Evolutionary conservation across 2,888 invertebrate genomes (phyloP).

Genomic region (Galerucella nymphaeae): DNA sequence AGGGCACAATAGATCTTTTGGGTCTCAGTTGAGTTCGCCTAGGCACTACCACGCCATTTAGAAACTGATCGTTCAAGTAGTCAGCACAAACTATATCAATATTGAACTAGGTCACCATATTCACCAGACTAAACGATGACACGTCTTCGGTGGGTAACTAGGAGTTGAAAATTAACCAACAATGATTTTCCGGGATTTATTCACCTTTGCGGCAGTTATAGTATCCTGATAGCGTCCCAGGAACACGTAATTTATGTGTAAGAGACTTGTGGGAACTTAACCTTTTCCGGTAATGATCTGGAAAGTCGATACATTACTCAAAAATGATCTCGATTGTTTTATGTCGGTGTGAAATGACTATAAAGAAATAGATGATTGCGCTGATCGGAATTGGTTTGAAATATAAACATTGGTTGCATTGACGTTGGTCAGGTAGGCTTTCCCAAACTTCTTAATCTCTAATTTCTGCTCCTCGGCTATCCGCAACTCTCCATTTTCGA

Average conservation of each 20-base stretch:
- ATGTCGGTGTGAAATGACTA: constrained; percentile 11
- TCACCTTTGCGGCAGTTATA: constrained; percentile 41
- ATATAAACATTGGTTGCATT: background rate
- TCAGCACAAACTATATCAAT: no score
- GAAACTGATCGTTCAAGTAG: no score
- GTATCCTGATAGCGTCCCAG: constrained; percentile 41
- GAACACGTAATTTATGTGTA: constrained; percentile 33
- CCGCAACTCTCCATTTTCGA: constrained; percentile 14
- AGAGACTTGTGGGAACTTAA: constrained; percentile 18
- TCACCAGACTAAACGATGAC: constrained; percentile 3
- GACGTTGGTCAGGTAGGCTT: background rate
- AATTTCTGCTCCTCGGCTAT: constrained; percentile 4
- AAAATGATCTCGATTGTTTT: constrained; percentile 20
- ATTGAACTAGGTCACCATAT: background rate
- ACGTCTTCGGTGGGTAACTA: constrained; percentile 30
- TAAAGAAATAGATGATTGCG: background rate
- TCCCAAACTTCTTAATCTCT: constrained; percentile 16
- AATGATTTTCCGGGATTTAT: constrained; percentile 41
- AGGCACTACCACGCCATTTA: no score
- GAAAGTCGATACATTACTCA: constrained; percentile 40
- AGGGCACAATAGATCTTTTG: no score
- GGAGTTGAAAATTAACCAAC: constrained; percentile 34
- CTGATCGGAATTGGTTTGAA: background rate
- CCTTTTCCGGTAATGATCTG: constrained; percentile 41
- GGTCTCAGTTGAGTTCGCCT: no score